Evolutionary conservation across 2,113 vertebrate genomes (phyloP), one percentile per base, ranked within the genome.

Genomic region (Scalopus aquaticus): DNA sequence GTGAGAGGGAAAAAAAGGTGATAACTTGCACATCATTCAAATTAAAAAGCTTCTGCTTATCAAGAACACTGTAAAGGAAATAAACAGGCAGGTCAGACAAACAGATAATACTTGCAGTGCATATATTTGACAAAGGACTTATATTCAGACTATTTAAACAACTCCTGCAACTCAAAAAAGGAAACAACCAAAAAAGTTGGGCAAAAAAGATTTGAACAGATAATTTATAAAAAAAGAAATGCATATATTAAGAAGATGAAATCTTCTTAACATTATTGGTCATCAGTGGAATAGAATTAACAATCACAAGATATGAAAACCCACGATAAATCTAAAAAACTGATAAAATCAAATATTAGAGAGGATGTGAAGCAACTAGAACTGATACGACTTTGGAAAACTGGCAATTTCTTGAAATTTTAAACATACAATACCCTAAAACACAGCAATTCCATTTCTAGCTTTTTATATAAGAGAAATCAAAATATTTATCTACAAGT

Each of bases 171-270:
- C 24, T 69, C 22, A 85, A 73, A 81, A 83, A 73, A 90, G 2
- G 78, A 90, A 67, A 32, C 69, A 42, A 19, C 51, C 22, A 91
- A 69, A 87, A 44, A 84, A 70, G 42, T 8, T 39, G 7, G 44
- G 87, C 35, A 91, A 95, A 56, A 93, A 90, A 13, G n/a, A 96
- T 24, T 22, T 54, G 42, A 91, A 62, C 37, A 73, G 37, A 64
- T 2, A 69, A 3, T 89, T 81, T 64, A 49, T 37, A 83, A 70
- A 94, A 67, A 24, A 86, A 74, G 28, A 51, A 15, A 32, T 30
- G 9, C 19, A 74, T 62, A 90, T 8, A 85, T 58, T 67, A 91
- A 67, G 39, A 20, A 65, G 5, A 83, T 72, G 24, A 72, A 96
- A 78, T 69, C 11, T 78, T 54, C 11, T 78, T 54, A 89, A 49